Evolutionary conservation across 1,140 invertebrate species (phyloP).

Genomic region (Bombus fervidus): DNA sequence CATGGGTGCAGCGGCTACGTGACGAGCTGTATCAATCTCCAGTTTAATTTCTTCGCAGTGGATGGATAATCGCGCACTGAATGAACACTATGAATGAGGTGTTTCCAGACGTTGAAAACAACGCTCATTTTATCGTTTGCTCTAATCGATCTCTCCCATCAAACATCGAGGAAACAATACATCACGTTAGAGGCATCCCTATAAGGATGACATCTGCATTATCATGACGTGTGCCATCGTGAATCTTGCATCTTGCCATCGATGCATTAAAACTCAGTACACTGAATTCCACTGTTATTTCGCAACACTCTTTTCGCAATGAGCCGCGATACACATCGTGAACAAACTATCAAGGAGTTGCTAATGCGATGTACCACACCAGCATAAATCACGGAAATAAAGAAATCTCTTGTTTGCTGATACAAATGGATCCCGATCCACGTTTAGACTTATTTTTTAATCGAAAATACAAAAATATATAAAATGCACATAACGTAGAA

Average conservation of each 20-base stretch:
- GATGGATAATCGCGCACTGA: background rate
- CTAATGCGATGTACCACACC: no score
- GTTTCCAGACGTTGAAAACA: background rate
- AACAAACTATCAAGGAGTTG: no score
- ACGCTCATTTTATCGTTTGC: background rate
- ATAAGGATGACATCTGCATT: background rate
- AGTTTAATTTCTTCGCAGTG: background rate
- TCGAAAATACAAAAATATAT: no score
- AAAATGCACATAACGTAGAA: no score
- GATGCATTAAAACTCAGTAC: background rate
- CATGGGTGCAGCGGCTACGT: no score
- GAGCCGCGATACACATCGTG: no score
- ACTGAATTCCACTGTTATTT: background rate
- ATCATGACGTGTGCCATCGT: background rate
- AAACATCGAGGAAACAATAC: background rate
- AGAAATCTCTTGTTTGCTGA: no score
- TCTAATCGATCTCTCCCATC: background rate
- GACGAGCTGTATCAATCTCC: no score
- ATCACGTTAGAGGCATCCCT: background rate
- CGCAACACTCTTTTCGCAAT: background rate
- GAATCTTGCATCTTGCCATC: no score
- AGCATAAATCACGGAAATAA: no score
- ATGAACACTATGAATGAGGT: background rate
- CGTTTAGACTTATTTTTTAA: no score
- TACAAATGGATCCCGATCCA: no score